Percentiles rank a stretch among this genome's conserved stretches.
Evolutionary conservation across 2,113 vertebrate genomes (phyloP).

Genomic region (Chaetops frenatus): DNA sequence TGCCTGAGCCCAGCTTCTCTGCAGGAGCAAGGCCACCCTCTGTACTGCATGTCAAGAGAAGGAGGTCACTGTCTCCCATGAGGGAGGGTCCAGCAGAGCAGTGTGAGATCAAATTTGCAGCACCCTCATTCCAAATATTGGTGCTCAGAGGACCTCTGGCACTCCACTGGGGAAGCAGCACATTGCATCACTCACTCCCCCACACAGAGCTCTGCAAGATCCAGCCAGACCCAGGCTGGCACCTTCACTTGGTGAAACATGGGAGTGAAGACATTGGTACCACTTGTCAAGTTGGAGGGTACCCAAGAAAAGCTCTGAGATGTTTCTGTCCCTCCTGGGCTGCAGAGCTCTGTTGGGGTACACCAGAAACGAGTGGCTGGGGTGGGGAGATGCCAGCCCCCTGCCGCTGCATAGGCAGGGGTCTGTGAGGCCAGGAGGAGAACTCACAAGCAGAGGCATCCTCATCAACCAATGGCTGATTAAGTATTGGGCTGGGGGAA

Average conservation of each 20-base stretch:
- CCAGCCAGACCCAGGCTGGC: background rate
- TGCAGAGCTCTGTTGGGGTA: background rate
- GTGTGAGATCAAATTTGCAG: background rate
- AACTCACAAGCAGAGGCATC: background rate
- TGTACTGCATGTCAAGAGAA: rapidly evolving
- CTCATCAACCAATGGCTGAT: rapidly evolving
- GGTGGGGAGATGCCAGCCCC: background rate
- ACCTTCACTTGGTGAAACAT: background rate
- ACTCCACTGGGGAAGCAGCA: background rate
- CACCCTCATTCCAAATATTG: background rate
- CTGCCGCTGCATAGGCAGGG: background rate
- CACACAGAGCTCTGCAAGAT: background rate
- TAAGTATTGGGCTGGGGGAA: background rate
- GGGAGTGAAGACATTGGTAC: background rate
- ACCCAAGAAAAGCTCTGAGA: background rate
- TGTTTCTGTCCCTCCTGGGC: background rate
- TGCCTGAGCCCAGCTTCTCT: background rate
- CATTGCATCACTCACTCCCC: rapidly evolving
- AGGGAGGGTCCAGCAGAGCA: background rate
- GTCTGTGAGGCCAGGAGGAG: background rate
- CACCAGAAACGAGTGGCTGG: background rate
- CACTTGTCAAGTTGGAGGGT: background rate
- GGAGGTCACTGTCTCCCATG: background rate
- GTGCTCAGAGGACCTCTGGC: background rate
- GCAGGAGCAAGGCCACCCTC: background rate